These are phyloP conservation scores for Anastrepha obliqua DNA, from an alignment of 1,140 invertebrate genomes.

Conservation along the genomic window DNA sequence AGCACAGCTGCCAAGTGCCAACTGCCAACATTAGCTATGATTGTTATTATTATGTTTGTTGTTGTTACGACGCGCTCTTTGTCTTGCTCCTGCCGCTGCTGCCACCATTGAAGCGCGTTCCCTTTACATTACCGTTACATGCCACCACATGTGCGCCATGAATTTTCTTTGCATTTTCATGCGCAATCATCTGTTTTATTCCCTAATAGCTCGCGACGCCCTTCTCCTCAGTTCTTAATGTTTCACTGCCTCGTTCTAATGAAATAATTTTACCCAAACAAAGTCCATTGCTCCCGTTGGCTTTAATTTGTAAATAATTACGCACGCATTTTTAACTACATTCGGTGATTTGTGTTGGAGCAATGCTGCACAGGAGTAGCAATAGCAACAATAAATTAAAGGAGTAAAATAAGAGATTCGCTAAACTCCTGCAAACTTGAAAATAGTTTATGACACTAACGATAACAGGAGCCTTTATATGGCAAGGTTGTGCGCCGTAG, in stretches of 20 bases:
- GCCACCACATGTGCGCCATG: background rate
- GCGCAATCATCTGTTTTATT: constrained; percentile 24
- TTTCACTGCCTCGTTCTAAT: background rate
- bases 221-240: background rate
- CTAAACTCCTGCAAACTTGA: constrained; percentile 38
- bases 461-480: background rate
- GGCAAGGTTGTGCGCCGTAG: constrained; percentile 36
- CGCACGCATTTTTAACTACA: constrained; percentile 42
- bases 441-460: constrained; percentile 18
- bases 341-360: constrained; percentile 20
- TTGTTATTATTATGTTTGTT: constrained; percentile 18
- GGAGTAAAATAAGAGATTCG: background rate
- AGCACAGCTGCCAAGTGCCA: constrained; percentile 38
- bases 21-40: constrained; percentile 17
- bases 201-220: background rate
- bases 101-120: background rate
- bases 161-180: background rate
- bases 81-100: background rate
- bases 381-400: background rate
- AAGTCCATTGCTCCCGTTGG: constrained; percentile 43
- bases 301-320: constrained; percentile 53
- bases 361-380: background rate
- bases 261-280: constrained; percentile 44
- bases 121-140: background rate
- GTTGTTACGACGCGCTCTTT: background rate